Evolutionary conservation across 2,888 invertebrate species (phyloP).

Genomic region (Nymphalis polychloros): DNA sequence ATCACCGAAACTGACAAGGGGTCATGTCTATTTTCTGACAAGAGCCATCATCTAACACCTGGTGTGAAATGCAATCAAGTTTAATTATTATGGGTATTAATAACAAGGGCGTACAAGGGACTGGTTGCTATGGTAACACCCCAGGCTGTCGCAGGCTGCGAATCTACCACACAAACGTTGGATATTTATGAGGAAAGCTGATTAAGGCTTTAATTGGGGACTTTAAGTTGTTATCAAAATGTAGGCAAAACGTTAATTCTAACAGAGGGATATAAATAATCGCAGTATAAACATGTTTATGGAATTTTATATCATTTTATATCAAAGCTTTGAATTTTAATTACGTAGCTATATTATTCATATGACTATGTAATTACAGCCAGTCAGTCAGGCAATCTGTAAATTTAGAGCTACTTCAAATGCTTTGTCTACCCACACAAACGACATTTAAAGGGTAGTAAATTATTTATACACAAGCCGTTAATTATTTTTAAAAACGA

Average conservation of each 20-base stretch:
- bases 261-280: constrained; percentile 11
- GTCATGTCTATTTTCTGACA: constrained; percentile 59
- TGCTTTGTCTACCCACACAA: constrained; percentile 58
- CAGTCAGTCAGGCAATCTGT: constrained; percentile 50
- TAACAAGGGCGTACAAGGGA: constrained; percentile 79
- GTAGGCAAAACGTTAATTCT: constrained; percentile 22
- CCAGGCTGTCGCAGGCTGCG: constrained; percentile 71
- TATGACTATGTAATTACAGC: too few relatives aligned
- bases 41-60: constrained; percentile 76
- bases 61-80: constrained; percentile 81
- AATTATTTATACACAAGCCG: constrained; percentile 40
- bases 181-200: constrained; percentile 75
- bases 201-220: constrained; percentile 72
- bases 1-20: constrained; percentile 45
- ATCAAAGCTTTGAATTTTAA: too few relatives aligned
- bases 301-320: not conserved
- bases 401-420: constrained; percentile 59
- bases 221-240: constrained; percentile 38
- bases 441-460: constrained; percentile 56
- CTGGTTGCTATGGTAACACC: constrained; percentile 76
- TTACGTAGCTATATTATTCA: not conserved
- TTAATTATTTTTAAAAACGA: constrained; percentile 7
- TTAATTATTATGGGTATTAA: constrained; percentile 82
- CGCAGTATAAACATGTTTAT: not conserved
- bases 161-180: constrained; percentile 62